Percentiles rank a stretch among this genome's conserved stretches.
Evolutionary conservation across 2,113 vertebrate species (phyloP).

Genomic region (Atherinomorus stipes): DNA sequence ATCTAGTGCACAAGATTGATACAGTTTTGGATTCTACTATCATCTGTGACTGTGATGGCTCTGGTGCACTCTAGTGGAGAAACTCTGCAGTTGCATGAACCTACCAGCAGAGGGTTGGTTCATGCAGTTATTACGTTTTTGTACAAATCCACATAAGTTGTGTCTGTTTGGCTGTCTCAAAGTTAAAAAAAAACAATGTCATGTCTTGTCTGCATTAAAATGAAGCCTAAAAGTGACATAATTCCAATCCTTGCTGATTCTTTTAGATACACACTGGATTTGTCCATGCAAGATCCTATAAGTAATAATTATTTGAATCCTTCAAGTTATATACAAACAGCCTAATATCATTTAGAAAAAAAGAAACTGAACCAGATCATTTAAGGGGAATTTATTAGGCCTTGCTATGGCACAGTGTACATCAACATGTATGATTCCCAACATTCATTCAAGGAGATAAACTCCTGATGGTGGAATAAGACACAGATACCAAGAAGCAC

Average conservation of each 20-base stretch:
- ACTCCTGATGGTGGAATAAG: constrained; percentile 37
- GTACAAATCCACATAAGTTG: no score
- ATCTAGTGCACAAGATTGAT: not conserved
- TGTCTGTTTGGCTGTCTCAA: no score
- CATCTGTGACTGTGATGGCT: not conserved
- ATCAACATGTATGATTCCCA: constrained; percentile 81
- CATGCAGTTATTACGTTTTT: no score
- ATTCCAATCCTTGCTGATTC: no score
- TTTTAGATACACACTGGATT: no score
- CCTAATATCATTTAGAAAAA: not conserved
- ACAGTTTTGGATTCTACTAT: not conserved
- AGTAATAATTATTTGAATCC: no score
- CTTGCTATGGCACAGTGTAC: constrained; percentile 85
- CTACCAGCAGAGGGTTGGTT: no score
- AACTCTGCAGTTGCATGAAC: not conserved
- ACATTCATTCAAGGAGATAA: constrained; percentile 41
- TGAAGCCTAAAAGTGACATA: no score
- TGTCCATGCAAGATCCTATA: no score
- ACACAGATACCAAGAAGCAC: constrained; percentile 53
- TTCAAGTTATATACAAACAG: no score
- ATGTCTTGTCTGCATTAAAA: no score
- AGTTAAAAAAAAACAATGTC: no score
- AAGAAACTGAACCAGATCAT: constrained; percentile 26
- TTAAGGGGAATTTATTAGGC: constrained; percentile 83
- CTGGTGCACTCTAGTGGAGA: constrained; percentile 62